phyloP scores from a whole-genome alignment of 1,140 invertebrate species.

The Pachyrhynchus sulphureomaculatus region DNA sequence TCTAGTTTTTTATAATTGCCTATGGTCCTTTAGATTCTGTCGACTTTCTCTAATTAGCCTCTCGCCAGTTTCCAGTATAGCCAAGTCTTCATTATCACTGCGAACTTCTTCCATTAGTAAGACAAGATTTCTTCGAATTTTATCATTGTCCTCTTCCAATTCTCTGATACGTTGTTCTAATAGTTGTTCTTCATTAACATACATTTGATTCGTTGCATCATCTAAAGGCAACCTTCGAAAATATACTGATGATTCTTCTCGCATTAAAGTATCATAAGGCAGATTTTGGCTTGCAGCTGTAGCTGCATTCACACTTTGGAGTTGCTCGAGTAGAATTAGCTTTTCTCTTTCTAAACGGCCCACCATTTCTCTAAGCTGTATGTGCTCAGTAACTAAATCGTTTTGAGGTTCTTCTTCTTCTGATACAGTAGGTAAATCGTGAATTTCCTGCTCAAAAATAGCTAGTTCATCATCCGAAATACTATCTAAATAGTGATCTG shows the following conservation, averaged over 20 bases:
- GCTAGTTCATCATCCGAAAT: too few relatives aligned
- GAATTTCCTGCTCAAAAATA: background rate
- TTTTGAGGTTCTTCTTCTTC: conserved; percentile 15
- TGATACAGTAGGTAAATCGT: conserved; percentile 8
- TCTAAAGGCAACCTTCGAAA: background rate
- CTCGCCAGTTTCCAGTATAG: background rate
- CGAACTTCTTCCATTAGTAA: background rate
- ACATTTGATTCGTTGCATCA: conserved; percentile 20
- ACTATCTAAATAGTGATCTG: background rate
- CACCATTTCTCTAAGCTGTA: background rate
- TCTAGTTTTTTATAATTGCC: too few relatives aligned
- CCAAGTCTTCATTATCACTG: background rate
- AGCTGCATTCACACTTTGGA: background rate
- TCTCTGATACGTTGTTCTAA: conserved; percentile 12
- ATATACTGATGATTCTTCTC: conserved; percentile 1
- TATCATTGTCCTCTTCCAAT: conserved; percentile 13
- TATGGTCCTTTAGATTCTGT: background rate
- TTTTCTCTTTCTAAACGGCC: background rate
- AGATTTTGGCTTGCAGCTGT: background rate
- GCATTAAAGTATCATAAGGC: background rate
- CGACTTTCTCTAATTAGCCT: background rate
- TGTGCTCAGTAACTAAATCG: conserved; percentile 1
- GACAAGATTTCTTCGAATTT: conserved; percentile 2
- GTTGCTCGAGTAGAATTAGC: background rate
- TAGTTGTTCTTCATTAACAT: conserved; percentile 11